Conservation (phyloP, 2,888 invertebrate genomes). For the Campoplex capitator region DNA sequence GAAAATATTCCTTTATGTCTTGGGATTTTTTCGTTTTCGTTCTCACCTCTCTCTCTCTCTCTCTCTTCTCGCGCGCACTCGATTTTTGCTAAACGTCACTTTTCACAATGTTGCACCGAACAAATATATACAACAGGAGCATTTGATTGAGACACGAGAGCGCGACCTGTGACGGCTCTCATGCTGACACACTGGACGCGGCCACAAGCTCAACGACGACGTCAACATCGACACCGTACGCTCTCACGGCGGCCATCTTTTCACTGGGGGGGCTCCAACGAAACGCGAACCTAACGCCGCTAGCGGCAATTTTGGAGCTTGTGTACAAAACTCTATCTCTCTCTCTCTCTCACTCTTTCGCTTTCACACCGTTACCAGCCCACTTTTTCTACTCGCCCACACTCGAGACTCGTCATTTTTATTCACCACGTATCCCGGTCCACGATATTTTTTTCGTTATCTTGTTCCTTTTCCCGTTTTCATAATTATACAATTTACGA, state of each 20-base stretch:
- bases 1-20: slow-evolving; percentile 40
- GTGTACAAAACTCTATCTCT: slow-evolving; percentile 48
- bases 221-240: slow-evolving; percentile 83
- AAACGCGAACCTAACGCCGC: slow-evolving; percentile 68
- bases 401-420: background rate
- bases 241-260: slow-evolving; percentile 84
- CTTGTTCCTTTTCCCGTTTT: background rate
- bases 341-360: slow-evolving; percentile 4
- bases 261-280: slow-evolving; percentile 65
- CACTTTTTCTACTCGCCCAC: slow-evolving; percentile 28
- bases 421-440: background rate
- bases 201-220: slow-evolving; percentile 79
- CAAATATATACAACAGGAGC: slow-evolving; percentile 14
- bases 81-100: slow-evolving; percentile 19
- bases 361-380: slow-evolving; percentile 47
- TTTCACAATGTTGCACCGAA: background rate
- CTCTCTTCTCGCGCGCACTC: background rate
- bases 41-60: background rate
- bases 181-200: slow-evolving; percentile 80
- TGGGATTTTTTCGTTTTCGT: background rate
- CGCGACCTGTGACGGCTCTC: slow-evolving; percentile 75
- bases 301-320: slow-evolving; percentile 53
- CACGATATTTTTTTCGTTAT: background rate
- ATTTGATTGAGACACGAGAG: slow-evolving; percentile 55
- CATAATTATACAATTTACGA: background rate